Percentiles rank a stretch among this genome's conserved stretches.
Evolutionary conservation across 1,140 invertebrate genomes (phyloP).

Genomic region (Hycleus cichorii): DNA sequence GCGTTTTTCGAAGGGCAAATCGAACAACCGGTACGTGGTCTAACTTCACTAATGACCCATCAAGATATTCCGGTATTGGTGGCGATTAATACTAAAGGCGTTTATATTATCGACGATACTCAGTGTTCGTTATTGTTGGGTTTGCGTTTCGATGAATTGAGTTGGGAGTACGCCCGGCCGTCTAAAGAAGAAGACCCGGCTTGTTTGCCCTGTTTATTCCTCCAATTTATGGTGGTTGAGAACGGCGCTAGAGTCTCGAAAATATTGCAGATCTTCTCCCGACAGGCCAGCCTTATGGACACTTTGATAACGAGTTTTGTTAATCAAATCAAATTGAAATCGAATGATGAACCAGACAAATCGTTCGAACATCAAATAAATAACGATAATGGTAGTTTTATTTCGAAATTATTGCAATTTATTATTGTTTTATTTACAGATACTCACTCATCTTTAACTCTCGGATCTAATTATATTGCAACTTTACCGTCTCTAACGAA

Average conservation of each 20-base stretch:
- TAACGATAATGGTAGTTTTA: constrained; percentile 27
- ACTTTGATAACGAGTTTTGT: constrained; percentile 81
- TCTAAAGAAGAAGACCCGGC: constrained; percentile 77
- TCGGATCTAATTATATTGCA: constrained; percentile 36
- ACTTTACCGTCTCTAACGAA: constrained; percentile 57
- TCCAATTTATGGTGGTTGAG: constrained; percentile 80
- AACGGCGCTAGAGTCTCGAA: constrained; percentile 79
- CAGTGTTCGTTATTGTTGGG: constrained; percentile 77
- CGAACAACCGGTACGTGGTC: constrained; percentile 75
- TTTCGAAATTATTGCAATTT: not conserved
- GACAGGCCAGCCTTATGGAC: constrained; percentile 87
- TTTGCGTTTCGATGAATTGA: constrained; percentile 78
- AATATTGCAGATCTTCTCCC: constrained; percentile 79
- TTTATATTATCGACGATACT: constrained; percentile 80
- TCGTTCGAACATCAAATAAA: constrained; percentile 31
- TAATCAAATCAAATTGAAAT: constrained; percentile 55
- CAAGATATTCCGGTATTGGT: constrained; percentile 78
- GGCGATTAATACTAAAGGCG: constrained; percentile 79
- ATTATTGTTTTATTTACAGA: constrained; percentile 37
- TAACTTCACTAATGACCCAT: constrained; percentile 77
- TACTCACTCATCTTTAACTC: constrained; percentile 44
- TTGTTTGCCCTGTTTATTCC: constrained; percentile 81
- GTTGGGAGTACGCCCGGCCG: constrained; percentile 83
- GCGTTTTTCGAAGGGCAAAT: constrained; percentile 63
- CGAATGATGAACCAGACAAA: constrained; percentile 39